These are phyloP conservation scores for Aurelia sp. DNA, from an alignment of 30 jellyfish, hydroid and myxozoan genomes.

Conservation along the genomic window DNA sequence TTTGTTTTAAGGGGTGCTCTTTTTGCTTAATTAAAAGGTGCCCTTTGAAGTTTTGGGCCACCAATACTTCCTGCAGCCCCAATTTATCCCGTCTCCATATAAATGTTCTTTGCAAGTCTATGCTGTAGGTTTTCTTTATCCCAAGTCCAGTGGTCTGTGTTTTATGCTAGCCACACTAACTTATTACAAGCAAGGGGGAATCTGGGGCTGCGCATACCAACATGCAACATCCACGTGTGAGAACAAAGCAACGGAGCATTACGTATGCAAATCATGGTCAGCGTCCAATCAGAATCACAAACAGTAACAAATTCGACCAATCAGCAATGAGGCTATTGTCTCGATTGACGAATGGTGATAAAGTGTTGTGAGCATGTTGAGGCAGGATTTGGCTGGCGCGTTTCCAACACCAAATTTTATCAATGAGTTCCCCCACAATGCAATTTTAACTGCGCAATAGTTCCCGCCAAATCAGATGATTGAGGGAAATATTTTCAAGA, in stretches of 20 bases:
- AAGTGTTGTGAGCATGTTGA: constrained; percentile 19
- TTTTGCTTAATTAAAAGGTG: too few species aligned
- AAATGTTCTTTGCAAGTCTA: too few species aligned
- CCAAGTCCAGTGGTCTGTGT: too few species aligned
- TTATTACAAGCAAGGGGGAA: background rate
- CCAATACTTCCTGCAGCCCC: too few species aligned
- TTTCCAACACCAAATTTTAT: constrained; percentile 40
- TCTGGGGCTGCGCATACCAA: background rate
- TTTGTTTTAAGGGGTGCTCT: too few species aligned
- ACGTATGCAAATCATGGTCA: constrained; percentile 6
- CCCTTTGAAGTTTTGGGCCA: too few species aligned
- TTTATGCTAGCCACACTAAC: too few species aligned
- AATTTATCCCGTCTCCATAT: too few species aligned
- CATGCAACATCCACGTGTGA: constrained; percentile 52
- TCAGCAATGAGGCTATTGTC: constrained; percentile 14
- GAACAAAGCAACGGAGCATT: constrained; percentile 1
- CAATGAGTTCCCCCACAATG: constrained; percentile 62
- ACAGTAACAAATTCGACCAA: background rate
- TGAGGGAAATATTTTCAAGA: constrained; percentile 48
- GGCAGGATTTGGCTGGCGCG: constrained; percentile 53
- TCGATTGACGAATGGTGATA: constrained; percentile 26
- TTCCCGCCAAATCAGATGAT: constrained; percentile 76
- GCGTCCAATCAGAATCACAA: constrained; percentile 6
- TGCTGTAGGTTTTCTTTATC: too few species aligned
- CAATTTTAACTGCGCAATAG: constrained; percentile 50